Base-by-base conservation (phyloP, 2,797 vertebrate species). In the Paramormyrops hopkinsi region DNA sequence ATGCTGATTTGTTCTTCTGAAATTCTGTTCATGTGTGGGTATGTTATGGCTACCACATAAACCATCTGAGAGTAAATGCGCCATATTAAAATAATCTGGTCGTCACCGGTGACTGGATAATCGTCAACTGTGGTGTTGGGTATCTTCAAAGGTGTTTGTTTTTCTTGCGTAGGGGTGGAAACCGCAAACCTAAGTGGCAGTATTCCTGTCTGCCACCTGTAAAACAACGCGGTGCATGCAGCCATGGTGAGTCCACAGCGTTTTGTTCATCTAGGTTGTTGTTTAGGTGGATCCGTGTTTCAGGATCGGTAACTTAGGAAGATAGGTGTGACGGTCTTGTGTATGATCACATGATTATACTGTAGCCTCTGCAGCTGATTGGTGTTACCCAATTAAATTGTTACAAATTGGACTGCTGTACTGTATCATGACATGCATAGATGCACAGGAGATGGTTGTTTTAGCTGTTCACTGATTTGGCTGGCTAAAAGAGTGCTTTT, bases 241-340 rank as follows among this genome's bases (percentile, higher is more conserved):
- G 91, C 91, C 50, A 96, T 96, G 96, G 96, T 96, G 91, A 95
- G 95, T 92, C 33, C 51, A 4, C 25, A 1, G 0, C n/a, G 51
- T 87, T 41, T 33, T 87, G 22, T 87, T 56, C 17, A 9, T 79
- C 41, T 79, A 19, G 37, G 76, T 41, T 79, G 37, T 76, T 41
- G 14, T 41, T 79, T 46, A 46, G 41, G 5, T 46, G 76, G 76
- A 79, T 79, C 41, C 6, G 33, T 79, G 37, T 79, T 79, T 79
- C 37, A 9, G 17, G 46, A 79, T 79, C 19, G 19, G 73, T 46
- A 44, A 41, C 7, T 46, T 46, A 17, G 73, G 33, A 76, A 76
- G 14, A 41, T 14, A 76, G 29, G 14, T 41, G 33, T 41, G 29
- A 41, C 29, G 14, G 1, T 79, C 73, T 44, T 29, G 22, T 33